Percentiles rank a stretch among this genome's conserved stretches.
phyloP scores from a whole-genome alignment of 30 jellyfish, hydroid and myxozoan species.

The Rhopilema esculentum region DNA sequence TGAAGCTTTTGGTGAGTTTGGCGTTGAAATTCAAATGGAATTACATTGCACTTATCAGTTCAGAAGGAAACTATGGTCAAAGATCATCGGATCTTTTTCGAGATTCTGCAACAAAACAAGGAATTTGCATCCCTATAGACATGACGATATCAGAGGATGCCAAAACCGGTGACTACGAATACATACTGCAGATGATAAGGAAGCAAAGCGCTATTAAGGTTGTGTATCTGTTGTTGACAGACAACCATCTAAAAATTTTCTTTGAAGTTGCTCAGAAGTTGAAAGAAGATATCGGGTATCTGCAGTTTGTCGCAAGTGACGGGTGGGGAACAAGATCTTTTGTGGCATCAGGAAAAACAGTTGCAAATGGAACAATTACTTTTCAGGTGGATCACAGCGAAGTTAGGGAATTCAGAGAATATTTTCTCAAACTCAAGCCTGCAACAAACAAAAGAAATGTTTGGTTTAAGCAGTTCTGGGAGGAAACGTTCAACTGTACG shows the following conservation, averaged over 20 bases:
- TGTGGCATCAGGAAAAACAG: constrained; percentile 30
- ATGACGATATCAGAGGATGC: constrained; percentile 29
- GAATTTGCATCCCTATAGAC: constrained; percentile 72
- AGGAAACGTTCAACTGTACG: constrained; percentile 62
- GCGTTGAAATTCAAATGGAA: constrained; percentile 70
- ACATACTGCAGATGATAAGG: constrained; percentile 13
- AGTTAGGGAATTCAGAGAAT: constrained; percentile 64
- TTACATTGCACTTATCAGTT: constrained; percentile 65
- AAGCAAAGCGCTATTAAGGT: constrained; percentile 22
- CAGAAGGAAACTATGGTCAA: constrained; percentile 77
- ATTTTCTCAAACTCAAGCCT: constrained; percentile 54
- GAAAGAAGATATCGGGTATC: constrained; percentile 17
- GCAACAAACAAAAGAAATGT: constrained; percentile 31
- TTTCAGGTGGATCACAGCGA: constrained; percentile 56
- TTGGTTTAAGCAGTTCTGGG: constrained; percentile 79
- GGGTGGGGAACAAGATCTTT: constrained; percentile 71
- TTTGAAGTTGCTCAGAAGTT: constrained; percentile 37
- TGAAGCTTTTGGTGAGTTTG: constrained; percentile 56
- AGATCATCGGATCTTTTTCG: constrained; percentile 56
- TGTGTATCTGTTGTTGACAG: constrained; percentile 62
- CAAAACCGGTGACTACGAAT: not conserved
- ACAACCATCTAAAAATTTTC: constrained; percentile 29
- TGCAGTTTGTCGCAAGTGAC: constrained; percentile 67
- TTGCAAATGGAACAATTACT: constrained; percentile 67
- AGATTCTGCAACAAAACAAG: constrained; percentile 30